phyloP scores from a whole-genome alignment of 2,888 invertebrate species.

The Dynastes hyllus region DNA sequence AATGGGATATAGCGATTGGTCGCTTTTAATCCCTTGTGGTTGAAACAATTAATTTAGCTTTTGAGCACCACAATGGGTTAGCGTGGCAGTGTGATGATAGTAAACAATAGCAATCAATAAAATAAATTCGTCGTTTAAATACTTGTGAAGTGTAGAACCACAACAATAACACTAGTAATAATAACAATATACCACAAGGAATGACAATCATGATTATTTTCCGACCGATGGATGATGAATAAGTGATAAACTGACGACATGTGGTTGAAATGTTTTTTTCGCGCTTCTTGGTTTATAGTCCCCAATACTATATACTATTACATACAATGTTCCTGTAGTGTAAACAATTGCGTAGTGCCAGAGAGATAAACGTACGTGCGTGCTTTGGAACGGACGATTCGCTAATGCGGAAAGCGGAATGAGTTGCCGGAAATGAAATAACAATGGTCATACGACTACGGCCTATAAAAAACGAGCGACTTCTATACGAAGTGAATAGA shows the following conservation, averaged over 20 bases:
- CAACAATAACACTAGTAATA: slow-evolving; percentile 25
- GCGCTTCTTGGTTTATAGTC: slow-evolving; percentile 3
- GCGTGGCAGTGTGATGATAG: not conserved
- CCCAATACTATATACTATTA: not conserved
- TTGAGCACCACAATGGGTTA: not conserved
- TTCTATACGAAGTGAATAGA: slow-evolving; percentile 27
- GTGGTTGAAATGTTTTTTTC: slow-evolving; percentile 25
- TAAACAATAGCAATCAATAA: slow-evolving; percentile 22
- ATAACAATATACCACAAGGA: not conserved
- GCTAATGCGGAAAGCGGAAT: slow-evolving; percentile 42
- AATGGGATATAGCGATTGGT: too few species aligned
- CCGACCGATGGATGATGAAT: slow-evolving; percentile 18
- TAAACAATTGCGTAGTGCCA: slow-evolving; percentile 27
- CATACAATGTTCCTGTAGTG: not conserved
- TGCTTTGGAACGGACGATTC: slow-evolving; percentile 28
- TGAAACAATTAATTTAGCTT: not conserved
- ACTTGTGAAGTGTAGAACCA: slow-evolving; percentile 1
- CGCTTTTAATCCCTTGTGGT: not conserved
- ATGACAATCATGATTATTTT: slow-evolving; percentile 23
- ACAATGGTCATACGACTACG: slow-evolving; percentile 37
- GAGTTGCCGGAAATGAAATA: slow-evolving; percentile 44
- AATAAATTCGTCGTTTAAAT: slow-evolving; percentile 13
- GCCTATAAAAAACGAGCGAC: slow-evolving; percentile 30
- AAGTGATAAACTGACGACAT: slow-evolving; percentile 36
- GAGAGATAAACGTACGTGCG: slow-evolving; percentile 21